A percentile compares a stretch with the other conserved stretches of the same genome.
Evolutionary conservation across 2,113 vertebrate genomes (phyloP).

Genomic region (Saimiri boliviensis): DNA sequence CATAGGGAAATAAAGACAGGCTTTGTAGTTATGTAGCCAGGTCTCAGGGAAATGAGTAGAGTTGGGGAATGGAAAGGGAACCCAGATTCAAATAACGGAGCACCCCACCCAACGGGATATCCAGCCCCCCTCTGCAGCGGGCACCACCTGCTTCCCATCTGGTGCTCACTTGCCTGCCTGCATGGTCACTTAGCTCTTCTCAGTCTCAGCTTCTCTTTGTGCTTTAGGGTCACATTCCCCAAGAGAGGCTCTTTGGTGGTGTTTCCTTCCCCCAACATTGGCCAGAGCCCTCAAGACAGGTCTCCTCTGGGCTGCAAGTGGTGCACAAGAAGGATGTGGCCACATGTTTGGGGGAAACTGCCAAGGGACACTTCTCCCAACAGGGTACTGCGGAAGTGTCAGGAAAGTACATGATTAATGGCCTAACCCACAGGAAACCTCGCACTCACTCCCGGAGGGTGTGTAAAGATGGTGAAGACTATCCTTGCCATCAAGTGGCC

Average conservation of each 20-base stretch:
- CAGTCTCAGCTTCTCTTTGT: background rate
- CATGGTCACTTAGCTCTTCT: background rate
- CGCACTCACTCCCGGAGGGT: background rate
- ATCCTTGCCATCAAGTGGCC: background rate
- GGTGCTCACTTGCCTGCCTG: background rate
- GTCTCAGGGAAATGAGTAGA: background rate
- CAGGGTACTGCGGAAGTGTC: background rate
- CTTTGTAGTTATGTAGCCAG: background rate
- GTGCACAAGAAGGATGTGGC: background rate
- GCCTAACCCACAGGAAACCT: background rate
- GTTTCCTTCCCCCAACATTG: background rate
- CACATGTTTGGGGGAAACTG: background rate
- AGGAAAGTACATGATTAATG: accelerated
- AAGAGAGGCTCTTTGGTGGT: background rate
- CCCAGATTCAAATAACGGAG: background rate
- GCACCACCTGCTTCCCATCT: background rate
- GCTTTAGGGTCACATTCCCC: background rate
- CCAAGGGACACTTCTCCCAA: background rate
- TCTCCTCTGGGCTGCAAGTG: background rate
- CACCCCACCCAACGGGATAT: background rate
- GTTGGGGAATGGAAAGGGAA: background rate
- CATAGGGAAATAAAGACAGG: background rate
- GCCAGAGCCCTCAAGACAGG: background rate
- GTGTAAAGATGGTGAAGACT: background rate
- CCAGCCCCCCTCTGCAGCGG: no score